phyloP scores from a whole-genome alignment of 2,113 vertebrate species.

The Dasypus novemcinctus region DNA sequence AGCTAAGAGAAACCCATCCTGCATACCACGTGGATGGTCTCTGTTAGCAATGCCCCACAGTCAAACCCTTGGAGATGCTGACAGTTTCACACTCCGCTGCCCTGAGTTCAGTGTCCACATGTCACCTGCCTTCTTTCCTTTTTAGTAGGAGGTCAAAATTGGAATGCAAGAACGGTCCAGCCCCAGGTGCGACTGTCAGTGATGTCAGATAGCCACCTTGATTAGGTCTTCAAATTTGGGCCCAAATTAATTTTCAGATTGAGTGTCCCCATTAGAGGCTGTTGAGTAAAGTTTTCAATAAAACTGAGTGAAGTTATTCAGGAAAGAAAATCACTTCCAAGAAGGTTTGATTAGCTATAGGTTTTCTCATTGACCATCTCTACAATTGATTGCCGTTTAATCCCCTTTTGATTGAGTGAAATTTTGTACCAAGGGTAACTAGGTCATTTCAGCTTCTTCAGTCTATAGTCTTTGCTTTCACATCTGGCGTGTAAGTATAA shows the following conservation, averaged over 20 bases:
- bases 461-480: neutral
- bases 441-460: neutral
- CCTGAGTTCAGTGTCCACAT: neutral
- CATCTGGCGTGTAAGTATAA: neutral
- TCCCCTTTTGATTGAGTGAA: neutral
- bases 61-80: constrained; percentile 27
- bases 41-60: constrained; percentile 1
- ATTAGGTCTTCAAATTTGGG: neutral
- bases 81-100: neutral
- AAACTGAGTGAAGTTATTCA: neutral
- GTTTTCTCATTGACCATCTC: neutral
- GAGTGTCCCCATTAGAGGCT: neutral
- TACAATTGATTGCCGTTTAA: neutral
- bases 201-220: neutral
- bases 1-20: neutral
- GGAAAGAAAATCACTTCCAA: too few relatives aligned
- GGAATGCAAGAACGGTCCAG: neutral
- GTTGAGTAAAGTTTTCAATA: neutral
- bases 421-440: too few relatives aligned
- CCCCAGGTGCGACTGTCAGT: constrained; percentile 9
- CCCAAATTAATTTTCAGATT: neutral
- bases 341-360: fast-evolving
- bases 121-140: neutral
- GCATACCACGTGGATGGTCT: neutral
- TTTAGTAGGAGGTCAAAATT: neutral